phyloP scores from a whole-genome alignment of 1,140 invertebrate genomes.

The Drosophila pseudoananassae region DNA sequence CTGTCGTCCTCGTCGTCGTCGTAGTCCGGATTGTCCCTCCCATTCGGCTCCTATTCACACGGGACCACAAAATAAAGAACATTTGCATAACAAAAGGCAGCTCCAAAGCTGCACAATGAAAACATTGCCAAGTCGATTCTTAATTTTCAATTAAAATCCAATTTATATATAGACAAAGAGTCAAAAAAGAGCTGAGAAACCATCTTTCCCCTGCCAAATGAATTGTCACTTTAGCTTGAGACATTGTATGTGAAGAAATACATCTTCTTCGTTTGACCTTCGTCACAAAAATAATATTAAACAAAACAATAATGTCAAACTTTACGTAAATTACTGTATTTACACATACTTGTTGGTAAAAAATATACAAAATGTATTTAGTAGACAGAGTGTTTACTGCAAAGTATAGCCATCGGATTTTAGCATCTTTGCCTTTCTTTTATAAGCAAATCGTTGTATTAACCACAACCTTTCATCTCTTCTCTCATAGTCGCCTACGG shows the following conservation, averaged over 20 bases:
- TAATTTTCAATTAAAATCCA: conserved; percentile 82
- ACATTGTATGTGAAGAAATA: background rate
- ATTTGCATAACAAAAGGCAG: conserved; percentile 78
- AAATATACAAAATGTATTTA: conserved; percentile 1
- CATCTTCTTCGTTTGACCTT: background rate
- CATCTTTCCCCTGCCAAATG: conserved; percentile 24
- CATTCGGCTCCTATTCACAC: conserved; percentile 32
- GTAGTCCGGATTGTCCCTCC: conserved; percentile 14
- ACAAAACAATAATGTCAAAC: background rate
- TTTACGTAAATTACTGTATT: background rate
- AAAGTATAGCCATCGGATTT: no score
- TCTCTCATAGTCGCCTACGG: conserved; percentile 5
- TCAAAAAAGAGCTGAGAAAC: conserved; percentile 30
- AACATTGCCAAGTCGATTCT: conserved; percentile 80
- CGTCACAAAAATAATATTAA: background rate
- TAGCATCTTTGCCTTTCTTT: background rate
- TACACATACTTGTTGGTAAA: background rate
- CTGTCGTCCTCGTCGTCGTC: conserved; percentile 16
- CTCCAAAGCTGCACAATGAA: conserved; percentile 67
- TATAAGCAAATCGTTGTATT: conserved; percentile 10
- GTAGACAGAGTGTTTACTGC: background rate
- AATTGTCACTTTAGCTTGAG: conserved; percentile 48
- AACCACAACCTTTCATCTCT: background rate
- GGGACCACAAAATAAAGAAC: conserved; percentile 46
- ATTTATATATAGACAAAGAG: conserved; percentile 66